Conservation (phyloP, 2,888 invertebrate genomes). For the Julus scandinavius region DNA sequence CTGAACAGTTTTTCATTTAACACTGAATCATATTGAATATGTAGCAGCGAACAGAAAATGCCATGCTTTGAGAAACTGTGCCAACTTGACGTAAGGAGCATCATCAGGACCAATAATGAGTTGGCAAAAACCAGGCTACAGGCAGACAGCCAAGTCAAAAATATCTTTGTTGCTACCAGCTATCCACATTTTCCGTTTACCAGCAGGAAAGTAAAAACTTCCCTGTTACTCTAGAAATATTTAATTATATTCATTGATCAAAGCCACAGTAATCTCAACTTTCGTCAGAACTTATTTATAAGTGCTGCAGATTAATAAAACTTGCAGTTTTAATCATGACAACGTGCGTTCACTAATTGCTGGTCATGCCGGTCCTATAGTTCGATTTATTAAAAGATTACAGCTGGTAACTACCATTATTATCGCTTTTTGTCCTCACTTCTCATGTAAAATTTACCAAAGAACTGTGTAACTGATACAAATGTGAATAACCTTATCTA, state of each 20-base stretch:
- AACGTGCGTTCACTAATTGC: too few relatives aligned
- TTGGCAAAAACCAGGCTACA: constrained; percentile 18
- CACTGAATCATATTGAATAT: not conserved
- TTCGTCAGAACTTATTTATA: not conserved
- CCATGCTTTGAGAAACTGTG: not conserved
- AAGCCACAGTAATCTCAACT: not conserved
- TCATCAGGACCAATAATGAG: constrained; percentile 7
- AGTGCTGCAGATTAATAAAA: not conserved
- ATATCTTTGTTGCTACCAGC: constrained; percentile 37
- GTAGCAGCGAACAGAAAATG: not conserved
- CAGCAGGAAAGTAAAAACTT: not conserved
- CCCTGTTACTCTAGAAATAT: not conserved
- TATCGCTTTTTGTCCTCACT: too few relatives aligned
- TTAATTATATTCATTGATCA: not conserved
- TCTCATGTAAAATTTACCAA: too few relatives aligned
- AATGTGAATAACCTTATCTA: too few relatives aligned
- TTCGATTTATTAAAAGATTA: too few relatives aligned
- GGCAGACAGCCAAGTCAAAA: constrained; percentile 32
- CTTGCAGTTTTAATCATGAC: too few relatives aligned
- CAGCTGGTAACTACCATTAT: too few relatives aligned
- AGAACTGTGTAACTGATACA: too few relatives aligned
- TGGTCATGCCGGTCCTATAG: too few relatives aligned
- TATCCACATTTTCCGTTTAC: not conserved
- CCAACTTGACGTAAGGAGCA: not conserved
- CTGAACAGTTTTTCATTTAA: not conserved